Base-by-base conservation (phyloP, 1,140 invertebrate genomes). In the Pseudomyrmex concolor region DNA sequence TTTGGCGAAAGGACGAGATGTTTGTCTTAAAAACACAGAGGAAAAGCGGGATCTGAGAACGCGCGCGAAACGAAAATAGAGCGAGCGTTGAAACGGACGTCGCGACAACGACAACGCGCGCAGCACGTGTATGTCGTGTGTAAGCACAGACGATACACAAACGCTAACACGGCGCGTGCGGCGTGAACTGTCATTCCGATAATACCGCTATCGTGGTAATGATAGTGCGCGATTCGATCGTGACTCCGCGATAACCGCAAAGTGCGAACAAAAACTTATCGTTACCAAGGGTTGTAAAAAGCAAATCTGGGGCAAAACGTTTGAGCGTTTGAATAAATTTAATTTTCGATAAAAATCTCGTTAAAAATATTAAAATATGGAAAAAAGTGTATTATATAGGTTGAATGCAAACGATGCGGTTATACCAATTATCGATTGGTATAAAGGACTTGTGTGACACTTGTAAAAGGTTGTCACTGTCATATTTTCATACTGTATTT, bases 11-110 rank as follows among this genome's bases (percentile, higher is more conserved):
- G n/a, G 7, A 55, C 76, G 34, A 59, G 54, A 71, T 59, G 66
- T 71, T 34, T 34, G 55, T 50, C 51, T 59, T 71, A 17, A 25
- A 70, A 59, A 80, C 19, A n/a, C 13, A 45, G 64, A 59, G 64
- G 22, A 78, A 59, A 70, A 43, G 51, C 76, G 43, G 64, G 34
- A 34, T 7, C 22, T 60, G 55, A 80, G 43, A 70, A 70, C 34
- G n/a, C 50, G 48, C 67, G 67, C 50, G 50, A 25, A 80, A 25
- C 76, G 54, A 80, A 80, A 80, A 80, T 80, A 80, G 66, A 54
- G 43, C 54, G 43, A 34, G 19, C 34, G 74, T 67, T 51, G 62
- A 63, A 76, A 25, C 45, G 59, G 19, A 57, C 25, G 50, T 17
- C 25, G 25, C 25, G 68, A 34, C 19, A 57, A 45, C 43, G 57